Evolutionary conservation across 2,113 vertebrate species (phyloP).

Genomic region (Pteruthius melanotis): DNA sequence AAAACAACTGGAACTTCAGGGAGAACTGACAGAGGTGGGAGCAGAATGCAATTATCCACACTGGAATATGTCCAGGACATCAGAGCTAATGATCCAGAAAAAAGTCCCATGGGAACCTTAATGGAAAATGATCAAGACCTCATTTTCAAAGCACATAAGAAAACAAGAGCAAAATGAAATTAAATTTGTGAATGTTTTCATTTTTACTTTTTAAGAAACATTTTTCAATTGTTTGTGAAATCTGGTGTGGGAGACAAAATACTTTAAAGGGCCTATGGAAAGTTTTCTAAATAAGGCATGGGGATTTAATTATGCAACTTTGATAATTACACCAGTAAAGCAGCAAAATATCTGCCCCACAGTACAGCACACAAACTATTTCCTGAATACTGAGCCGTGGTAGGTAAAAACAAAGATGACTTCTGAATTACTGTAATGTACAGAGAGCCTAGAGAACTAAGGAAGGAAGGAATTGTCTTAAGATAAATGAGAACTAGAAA

Average conservation of each 20-base stretch:
- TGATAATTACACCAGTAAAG: neutral
- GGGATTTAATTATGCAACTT: neutral
- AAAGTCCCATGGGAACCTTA: neutral
- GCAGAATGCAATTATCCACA: constrained; percentile 3
- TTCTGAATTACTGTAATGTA: neutral
- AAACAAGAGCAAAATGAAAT: neutral
- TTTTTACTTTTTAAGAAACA: neutral
- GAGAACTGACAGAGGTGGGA: neutral
- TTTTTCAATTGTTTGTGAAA: neutral
- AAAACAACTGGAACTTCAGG: constrained; percentile 1
- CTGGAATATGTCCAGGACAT: constrained; percentile 3
- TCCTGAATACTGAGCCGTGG: neutral
- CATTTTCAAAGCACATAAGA: neutral
- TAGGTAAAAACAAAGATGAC: neutral
- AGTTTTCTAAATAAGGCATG: neutral
- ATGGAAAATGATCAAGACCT: neutral
- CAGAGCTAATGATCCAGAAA: neutral
- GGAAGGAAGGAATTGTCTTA: neutral
- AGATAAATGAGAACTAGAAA: neutral
- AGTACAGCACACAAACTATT: neutral
- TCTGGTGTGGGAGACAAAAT: neutral
- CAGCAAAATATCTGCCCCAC: neutral
- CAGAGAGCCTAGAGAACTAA: neutral
- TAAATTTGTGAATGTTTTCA: neutral
- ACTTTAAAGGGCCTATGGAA: neutral